Percentiles rank a stretch among this genome's conserved stretches.
Conservation (phyloP, 2,888 invertebrate species). For the Sceliomorpha sp. region DNA sequence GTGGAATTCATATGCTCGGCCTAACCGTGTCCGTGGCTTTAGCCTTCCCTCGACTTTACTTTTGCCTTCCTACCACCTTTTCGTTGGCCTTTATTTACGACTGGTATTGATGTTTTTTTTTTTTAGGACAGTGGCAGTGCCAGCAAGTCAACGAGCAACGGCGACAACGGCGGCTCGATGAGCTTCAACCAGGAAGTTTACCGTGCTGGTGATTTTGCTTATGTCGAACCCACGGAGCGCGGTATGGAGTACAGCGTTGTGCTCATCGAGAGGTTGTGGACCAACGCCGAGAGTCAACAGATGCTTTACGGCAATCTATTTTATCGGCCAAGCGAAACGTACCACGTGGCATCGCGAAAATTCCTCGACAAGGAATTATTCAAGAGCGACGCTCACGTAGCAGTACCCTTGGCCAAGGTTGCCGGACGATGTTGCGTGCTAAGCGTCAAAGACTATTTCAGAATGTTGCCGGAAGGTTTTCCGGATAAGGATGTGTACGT, state of each 20-base stretch:
- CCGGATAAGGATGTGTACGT: constrained; percentile 97
- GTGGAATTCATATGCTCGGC: no score
- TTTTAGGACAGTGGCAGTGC: constrained; percentile 72
- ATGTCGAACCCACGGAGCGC: constrained; percentile 86
- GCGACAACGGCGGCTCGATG: constrained; percentile 83
- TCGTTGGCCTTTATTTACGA: no score
- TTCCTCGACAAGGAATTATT: constrained; percentile 98
- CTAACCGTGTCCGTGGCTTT: no score
- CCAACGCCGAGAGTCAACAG: constrained; percentile 89
- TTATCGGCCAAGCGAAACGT: constrained; percentile 96
- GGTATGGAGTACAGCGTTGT: constrained; percentile 89
- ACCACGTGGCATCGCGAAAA: constrained; percentile 95
- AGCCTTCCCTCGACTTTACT: no score
- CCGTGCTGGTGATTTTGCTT: constrained; percentile 94
- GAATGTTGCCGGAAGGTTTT: constrained; percentile 91
- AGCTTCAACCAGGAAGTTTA: constrained; percentile 89
- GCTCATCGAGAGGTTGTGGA: constrained; percentile 94
- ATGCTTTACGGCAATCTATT: constrained; percentile 96
- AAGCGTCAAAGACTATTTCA: constrained; percentile 96
- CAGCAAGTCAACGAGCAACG: constrained; percentile 67
- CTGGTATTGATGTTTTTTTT: no score
- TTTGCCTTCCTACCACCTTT: no score
- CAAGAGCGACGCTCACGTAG: constrained; percentile 93
- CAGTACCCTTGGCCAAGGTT: constrained; percentile 91
- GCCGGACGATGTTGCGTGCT: constrained; percentile 95